phyloP scores from a whole-genome alignment of 2,888 invertebrate genomes.

The Eristalis intricaria region DNA sequence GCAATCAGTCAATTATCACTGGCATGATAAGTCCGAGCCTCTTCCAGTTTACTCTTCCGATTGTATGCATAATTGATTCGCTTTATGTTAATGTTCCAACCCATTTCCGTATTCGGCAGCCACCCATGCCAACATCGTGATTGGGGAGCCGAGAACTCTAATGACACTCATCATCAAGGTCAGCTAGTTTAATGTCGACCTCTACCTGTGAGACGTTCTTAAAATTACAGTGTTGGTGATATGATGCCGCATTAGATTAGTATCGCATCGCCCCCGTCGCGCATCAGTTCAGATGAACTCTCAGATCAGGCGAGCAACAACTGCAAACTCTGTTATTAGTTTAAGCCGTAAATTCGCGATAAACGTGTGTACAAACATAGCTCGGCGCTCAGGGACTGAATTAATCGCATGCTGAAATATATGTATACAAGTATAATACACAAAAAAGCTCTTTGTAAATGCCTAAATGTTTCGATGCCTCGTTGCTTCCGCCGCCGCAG shows the following conservation, averaged over 20 bases:
- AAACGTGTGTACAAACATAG: slow-evolving; percentile 39
- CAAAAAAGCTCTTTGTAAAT: slow-evolving; percentile 49
- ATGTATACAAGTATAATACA: slow-evolving; percentile 17
- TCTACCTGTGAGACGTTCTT: slow-evolving; percentile 39
- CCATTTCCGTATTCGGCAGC: slow-evolving; percentile 30
- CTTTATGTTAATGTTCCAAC: slow-evolving; percentile 14
- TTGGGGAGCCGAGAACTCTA: slow-evolving; percentile 26
- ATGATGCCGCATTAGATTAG: slow-evolving; percentile 22
- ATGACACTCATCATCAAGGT: slow-evolving; percentile 33
- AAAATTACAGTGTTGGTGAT: slow-evolving; percentile 24
- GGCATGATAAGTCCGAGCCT: neutral
- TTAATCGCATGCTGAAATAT: slow-evolving; percentile 30
- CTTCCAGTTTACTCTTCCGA: slow-evolving; percentile 25
- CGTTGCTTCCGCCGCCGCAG: slow-evolving; percentile 44
- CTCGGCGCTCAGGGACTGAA: slow-evolving; percentile 40
- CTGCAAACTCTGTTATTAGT: neutral
- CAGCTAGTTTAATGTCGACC: slow-evolving; percentile 17
- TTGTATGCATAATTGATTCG: slow-evolving; percentile 47
- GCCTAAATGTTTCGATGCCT: slow-evolving; percentile 32
- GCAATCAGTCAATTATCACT: neutral
- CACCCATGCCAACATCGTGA: neutral
- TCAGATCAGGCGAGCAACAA: neutral
- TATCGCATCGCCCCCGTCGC: neutral
- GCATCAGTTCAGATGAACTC: neutral
- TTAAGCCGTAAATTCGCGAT: slow-evolving; percentile 35